A percentile compares a stretch with the other conserved stretches of the same genome.
Conservation (phyloP, 2,797 vertebrate species). For the Manis crassicaudata region DNA sequence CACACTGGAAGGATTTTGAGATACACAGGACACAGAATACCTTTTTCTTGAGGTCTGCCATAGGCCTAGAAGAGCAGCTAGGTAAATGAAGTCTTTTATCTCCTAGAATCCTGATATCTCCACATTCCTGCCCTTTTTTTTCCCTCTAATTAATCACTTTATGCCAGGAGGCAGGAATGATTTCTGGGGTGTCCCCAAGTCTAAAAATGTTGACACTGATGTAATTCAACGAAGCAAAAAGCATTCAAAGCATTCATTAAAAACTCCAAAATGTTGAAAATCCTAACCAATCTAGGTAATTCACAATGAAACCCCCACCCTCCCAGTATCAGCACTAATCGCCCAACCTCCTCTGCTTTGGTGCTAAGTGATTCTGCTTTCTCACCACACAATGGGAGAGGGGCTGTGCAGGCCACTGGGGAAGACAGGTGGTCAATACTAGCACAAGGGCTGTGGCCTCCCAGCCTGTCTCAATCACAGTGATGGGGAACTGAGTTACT, state of each 20-base stretch:
- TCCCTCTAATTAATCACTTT: neutral
- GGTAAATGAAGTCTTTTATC: neutral
- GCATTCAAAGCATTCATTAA: neutral
- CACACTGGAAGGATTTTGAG: neutral
- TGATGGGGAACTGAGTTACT: conserved; percentile 41
- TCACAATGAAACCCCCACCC: neutral
- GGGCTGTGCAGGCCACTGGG: fast-evolving
- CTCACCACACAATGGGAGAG: neutral
- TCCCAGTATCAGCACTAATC: neutral
- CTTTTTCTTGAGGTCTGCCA: neutral
- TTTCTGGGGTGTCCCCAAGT: neutral
- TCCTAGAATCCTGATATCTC: neutral
- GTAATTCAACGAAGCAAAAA: neutral
- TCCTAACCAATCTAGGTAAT: neutral
- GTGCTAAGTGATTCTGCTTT: neutral
- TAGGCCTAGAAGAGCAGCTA: neutral
- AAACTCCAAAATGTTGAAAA: neutral
- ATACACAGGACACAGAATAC: neutral
- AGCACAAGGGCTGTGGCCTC: neutral
- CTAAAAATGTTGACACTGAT: neutral
- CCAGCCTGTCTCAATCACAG: neutral
- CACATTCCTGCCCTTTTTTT: neutral
- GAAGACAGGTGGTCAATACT: neutral
- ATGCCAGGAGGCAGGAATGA: neutral
- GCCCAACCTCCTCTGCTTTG: neutral